phyloP scores from a whole-genome alignment of 2,888 invertebrate genomes.

The Morinoia aosen region DNA sequence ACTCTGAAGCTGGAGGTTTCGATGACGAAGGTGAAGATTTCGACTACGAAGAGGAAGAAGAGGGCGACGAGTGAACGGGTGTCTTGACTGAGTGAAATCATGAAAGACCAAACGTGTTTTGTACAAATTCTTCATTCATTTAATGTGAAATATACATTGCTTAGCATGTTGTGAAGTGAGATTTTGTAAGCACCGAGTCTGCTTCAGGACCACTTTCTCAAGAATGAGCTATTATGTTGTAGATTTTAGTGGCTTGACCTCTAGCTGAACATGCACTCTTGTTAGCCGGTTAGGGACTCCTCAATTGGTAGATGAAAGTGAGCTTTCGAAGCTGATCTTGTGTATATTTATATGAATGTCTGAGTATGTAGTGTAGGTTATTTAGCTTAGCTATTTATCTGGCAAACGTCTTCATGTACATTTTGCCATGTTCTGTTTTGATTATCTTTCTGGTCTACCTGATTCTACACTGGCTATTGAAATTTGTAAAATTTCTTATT shows the following conservation, averaged over 20 bases:
- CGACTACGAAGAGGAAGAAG: slow-evolving; percentile 62
- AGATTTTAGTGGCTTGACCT: slow-evolving; percentile 44
- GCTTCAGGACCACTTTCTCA: slow-evolving; percentile 51
- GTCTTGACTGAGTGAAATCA: slow-evolving; percentile 32
- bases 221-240: slow-evolving; percentile 43
- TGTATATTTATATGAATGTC: slow-evolving; percentile 49
- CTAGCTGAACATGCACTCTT: slow-evolving; percentile 32
- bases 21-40: slow-evolving; percentile 55
- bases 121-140: slow-evolving; percentile 51
- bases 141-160: slow-evolving; percentile 47
- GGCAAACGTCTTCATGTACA: neutral
- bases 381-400: slow-evolving; percentile 43
- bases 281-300: slow-evolving; percentile 8
- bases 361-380: slow-evolving; percentile 34
- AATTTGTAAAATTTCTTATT: neutral
- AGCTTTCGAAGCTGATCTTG: slow-evolving; percentile 45
- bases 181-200: neutral
- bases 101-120: slow-evolving; percentile 2
- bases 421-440: neutral
- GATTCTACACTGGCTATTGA: neutral
- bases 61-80: slow-evolving; percentile 48
- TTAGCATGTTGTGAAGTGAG: slow-evolving; percentile 48
- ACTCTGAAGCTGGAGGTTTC: slow-evolving; percentile 59
- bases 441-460: neutral
- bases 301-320: slow-evolving; percentile 24